Evolutionary conservation across 2,888 invertebrate genomes (phyloP).

Genomic region (Conchocele bisecta): DNA sequence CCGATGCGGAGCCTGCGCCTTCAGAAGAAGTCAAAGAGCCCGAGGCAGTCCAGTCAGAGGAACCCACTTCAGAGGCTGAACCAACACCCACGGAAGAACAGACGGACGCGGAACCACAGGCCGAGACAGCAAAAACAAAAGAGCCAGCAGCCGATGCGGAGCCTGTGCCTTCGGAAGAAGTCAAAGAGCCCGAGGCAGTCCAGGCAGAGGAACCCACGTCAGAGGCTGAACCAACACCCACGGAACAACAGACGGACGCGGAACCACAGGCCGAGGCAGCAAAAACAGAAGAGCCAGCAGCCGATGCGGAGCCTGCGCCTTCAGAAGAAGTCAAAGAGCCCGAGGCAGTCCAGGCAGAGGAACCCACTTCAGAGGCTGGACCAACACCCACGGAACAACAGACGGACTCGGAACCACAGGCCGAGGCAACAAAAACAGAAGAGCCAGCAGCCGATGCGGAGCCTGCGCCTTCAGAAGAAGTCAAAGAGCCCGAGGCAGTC

Average conservation of each 20-base stretch:
- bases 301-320: neutral
- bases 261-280: too few relatives aligned
- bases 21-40: neutral
- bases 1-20: too few relatives aligned
- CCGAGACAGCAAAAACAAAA: neutral
- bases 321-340: neutral
- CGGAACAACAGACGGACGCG: neutral
- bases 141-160: neutral
- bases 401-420: neutral
- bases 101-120: conserved; percentile 1
- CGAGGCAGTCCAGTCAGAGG: neutral
- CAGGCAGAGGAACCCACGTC: neutral
- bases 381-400: too few relatives aligned
- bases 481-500: neutral
- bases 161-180: neutral
- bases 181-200: neutral
- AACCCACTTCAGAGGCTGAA: neutral
- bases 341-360: too few relatives aligned
- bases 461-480: neutral
- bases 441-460: neutral
- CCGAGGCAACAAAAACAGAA: neutral
- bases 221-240: neutral
- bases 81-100: neutral
- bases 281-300: too few relatives aligned
- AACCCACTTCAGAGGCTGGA: too few relatives aligned